phyloP scores from a whole-genome alignment of 2,113 vertebrate genomes.

The Myotis lucifugus region DNA sequence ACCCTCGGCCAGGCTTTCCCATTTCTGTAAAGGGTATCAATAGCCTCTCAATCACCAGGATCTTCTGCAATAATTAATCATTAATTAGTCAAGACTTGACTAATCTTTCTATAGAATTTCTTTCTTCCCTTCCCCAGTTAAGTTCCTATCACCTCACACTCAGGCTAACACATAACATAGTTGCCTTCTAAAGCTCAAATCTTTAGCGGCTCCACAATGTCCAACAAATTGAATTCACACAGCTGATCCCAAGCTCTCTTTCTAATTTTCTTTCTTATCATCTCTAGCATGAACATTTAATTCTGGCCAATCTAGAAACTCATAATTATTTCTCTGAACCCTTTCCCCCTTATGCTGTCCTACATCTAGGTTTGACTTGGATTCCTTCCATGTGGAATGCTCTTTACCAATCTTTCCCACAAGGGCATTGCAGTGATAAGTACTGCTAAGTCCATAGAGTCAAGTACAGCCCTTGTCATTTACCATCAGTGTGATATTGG shows the following conservation, averaged over 20 bases:
- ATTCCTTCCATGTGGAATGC: background rate
- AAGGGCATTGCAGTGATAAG: background rate
- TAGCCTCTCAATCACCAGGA: background rate
- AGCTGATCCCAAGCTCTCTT: background rate
- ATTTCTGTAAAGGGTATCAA: slow-evolving; percentile 39
- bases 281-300: background rate
- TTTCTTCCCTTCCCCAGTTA: background rate
- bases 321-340: background rate
- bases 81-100: background rate
- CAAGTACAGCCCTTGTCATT: background rate
- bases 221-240: background rate
- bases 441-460: background rate
- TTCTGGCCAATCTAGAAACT: background rate
- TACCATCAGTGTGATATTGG: background rate
- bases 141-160: background rate
- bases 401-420: background rate
- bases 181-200: background rate
- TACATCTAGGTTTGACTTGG: background rate
- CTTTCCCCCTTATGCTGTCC: background rate
- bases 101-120: slow-evolving; percentile 1
- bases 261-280: background rate
- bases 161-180: background rate
- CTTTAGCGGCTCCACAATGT: background rate
- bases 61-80: slow-evolving; percentile 10
- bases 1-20: background rate